Base-by-base conservation (phyloP, 2,797 vertebrate species). In the Nannoperca australis region DNA sequence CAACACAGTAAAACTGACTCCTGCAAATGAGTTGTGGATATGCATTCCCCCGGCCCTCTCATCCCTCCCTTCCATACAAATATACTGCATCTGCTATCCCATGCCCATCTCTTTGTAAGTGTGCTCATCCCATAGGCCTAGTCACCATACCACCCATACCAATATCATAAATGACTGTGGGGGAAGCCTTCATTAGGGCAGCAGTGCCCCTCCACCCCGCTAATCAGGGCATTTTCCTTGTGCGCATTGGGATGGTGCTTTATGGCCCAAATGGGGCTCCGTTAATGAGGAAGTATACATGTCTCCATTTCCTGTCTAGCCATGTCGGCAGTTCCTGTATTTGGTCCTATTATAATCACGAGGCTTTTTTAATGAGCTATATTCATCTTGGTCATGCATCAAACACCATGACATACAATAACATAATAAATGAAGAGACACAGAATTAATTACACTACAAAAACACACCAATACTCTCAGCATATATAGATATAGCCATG, bases 111-210 rank as follows among this genome's bases (percentile, higher is more conserved):
- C 78, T 84, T 71, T 6, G 36, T 62, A 88, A 85, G 79, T 86
- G 84, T 69, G 85, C 72, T 70, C 86, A 82, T 94, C 93, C 93
- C 93, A 88, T 45, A 90, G 91, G 93, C 85, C 87, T 75, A 89
- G 89, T 91, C 91, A 91, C 91, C 81, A 90, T 90, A 92, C 84
- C 83, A 92, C 88, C 82, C 91, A 92, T 92, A 94, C 93, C 94
- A 95, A 95, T 95, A 94, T 94, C 93, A 91, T 93, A 94, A 94
- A 94, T 90, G 92, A 93, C 92, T 94, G 93, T 88, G 88, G 92
- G 93, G 93, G 90, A 91, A 90, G 86, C 88, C 93, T 95, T 94
- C 93, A 95, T 94, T 94, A 95, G 92, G 93, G 90, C 89, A 86
- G 82, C 88, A 69, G 73, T 83, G 82, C 91, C 81, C 85, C 89